Base-by-base conservation (phyloP, 2,797 vertebrate genomes). In the Crossoptilon crossoptilon region DNA sequence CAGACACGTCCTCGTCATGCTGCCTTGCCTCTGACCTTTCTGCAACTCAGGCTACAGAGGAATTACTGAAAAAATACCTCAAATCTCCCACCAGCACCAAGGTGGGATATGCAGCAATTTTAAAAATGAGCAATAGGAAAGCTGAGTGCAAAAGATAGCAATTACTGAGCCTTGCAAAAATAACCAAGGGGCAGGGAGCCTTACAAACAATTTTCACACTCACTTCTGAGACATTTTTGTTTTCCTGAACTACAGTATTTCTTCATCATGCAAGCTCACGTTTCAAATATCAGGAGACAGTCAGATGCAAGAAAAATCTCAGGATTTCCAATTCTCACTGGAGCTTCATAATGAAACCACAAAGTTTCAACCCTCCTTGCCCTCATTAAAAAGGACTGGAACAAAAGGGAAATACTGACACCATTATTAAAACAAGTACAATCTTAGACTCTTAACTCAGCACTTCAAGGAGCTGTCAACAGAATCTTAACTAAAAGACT, bases 21-120 rank as follows among this genome's bases (percentile, higher is more conserved):
- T 63, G 69, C 49, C 71, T 91, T 66, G 81, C 29, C 33, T 94
- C 77, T 88, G 86, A 87, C 72, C 81, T 90, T 83, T 91, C 72
- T 77, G 37, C 44, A 87, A 39, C 31, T 79, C 27, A 48, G 68
- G 27, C 48, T 58, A 14, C 39, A 58, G 41, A 26, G 35, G 62
- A 88, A 80, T 90, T 37, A 55, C 55, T 74, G 62, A 9, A 49
- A 70, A 86, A 88, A 84, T 14, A 74, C 6, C 63, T 70, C n/a
- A 19, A 24, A 58, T 33, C 33, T 88, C 74, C 74, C 78, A 87
- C 68, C 21, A 62, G 58, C 78, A 77, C 14, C 46, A 77, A 66
- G 49, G 49, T 35, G 41, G 71, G 31, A 64, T 41, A 64, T 2
- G 56, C 24, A 46, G 68, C 64, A 67, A 15, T 53, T 70, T 82